Percentiles rank a stretch among this genome's conserved stretches.
These are phyloP conservation scores for Trichonephila inaurata DNA, from an alignment of 1,140 invertebrate genomes.

Conservation along the genomic window DNA sequence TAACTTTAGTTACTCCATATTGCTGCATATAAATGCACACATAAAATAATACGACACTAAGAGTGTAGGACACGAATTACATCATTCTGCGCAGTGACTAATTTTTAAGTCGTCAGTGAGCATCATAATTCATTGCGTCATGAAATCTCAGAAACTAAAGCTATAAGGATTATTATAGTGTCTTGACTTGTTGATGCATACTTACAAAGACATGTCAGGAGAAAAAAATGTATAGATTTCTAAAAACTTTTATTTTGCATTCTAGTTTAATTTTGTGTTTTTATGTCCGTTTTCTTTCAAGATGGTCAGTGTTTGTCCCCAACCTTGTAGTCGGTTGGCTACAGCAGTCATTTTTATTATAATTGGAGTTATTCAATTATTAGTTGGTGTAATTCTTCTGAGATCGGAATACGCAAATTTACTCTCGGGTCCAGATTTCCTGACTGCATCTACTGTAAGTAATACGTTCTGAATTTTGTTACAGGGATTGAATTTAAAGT, in stretches of 20 bases:
- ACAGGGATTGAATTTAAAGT: too few relatives aligned
- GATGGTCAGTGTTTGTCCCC: conserved; percentile 24
- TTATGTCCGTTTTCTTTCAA: neutral
- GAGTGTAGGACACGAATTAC: too few relatives aligned
- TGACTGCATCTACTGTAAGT: conserved; percentile 43
- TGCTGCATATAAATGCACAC: too few relatives aligned
- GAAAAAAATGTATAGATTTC: neutral
- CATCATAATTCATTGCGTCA: too few relatives aligned
- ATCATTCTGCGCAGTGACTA: too few relatives aligned
- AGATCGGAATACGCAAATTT: conserved; percentile 50
- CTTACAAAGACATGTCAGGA: too few relatives aligned
- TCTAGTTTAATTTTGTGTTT: neutral
- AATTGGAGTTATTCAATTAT: conserved; percentile 22
- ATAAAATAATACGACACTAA: too few relatives aligned
- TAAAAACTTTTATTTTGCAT: neutral
- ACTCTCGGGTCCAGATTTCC: conserved; percentile 45
- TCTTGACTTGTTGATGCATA: too few relatives aligned
- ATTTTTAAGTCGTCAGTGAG: too few relatives aligned
- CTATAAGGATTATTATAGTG: too few relatives aligned
- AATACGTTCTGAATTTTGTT: neutral
- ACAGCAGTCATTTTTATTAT: conserved; percentile 51
- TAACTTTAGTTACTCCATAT: too few relatives aligned
- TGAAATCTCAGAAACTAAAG: too few relatives aligned
- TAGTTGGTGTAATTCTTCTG: conserved; percentile 48
- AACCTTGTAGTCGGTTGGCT: conserved; percentile 21